Conservation (phyloP, 1,140 invertebrate genomes). For the Tenebrio molitor region DNA sequence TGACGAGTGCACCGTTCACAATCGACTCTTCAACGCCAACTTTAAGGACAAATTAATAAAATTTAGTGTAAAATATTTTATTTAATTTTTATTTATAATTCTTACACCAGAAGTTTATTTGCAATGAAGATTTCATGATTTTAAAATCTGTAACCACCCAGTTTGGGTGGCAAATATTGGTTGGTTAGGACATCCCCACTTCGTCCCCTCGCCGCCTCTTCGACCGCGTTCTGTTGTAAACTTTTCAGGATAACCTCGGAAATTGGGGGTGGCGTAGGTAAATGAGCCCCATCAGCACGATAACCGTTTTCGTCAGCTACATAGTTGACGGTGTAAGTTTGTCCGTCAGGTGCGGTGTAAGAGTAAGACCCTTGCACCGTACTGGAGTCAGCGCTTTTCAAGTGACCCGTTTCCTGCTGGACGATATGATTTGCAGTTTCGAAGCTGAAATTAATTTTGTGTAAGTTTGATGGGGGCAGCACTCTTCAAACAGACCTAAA, state of each 20-base stretch:
- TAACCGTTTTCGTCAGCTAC: constrained; percentile 72
- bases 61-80: no score
- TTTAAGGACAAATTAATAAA: no score
- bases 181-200: background rate
- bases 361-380: constrained; percentile 72
- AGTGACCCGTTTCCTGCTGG: constrained; percentile 65
- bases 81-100: background rate
- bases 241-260: constrained; percentile 64
- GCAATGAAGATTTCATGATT: background rate
- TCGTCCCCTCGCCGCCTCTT: constrained; percentile 48
- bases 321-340: constrained; percentile 70
- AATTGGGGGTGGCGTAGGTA: constrained; percentile 70
- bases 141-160: background rate
- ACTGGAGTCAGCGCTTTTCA: constrained; percentile 69
- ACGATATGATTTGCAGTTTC: constrained; percentile 70
- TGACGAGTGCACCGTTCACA: no score
- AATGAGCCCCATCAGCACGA: constrained; percentile 70
- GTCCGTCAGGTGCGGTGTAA: constrained; percentile 71
- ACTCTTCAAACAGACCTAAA: constrained; percentile 26
- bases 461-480: constrained; percentile 10
- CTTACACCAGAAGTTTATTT: background rate
- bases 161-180: background rate
- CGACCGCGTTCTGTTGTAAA: constrained; percentile 58
- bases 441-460: constrained; percentile 61
- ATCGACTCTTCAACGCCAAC: no score